Conservation (phyloP, 1,140 invertebrate species). For the Sinonovacula constricta region DNA sequence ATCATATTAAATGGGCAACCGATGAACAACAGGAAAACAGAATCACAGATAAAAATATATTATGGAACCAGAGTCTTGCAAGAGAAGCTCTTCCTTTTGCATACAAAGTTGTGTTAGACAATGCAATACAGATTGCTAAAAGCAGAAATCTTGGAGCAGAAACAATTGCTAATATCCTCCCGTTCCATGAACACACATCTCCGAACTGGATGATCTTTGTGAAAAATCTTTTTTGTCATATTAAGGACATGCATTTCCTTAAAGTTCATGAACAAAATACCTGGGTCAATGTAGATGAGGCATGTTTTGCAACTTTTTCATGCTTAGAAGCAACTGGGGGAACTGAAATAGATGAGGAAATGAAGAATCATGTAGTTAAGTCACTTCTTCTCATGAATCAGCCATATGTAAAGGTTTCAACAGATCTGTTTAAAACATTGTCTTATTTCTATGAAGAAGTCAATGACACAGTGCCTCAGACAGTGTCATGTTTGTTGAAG, state of each 20-base stretch:
- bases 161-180: slow-evolving; percentile 18
- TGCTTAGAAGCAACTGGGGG: too few relatives aligned
- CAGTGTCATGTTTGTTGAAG: neutral
- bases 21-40: slow-evolving; percentile 51
- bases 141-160: neutral
- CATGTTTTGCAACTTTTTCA: slow-evolving; percentile 40
- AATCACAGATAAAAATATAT: slow-evolving; percentile 58
- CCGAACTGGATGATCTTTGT: slow-evolving; percentile 17
- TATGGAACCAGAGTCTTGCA: slow-evolving; percentile 70
- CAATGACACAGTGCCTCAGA: neutral
- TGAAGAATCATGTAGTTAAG: neutral
- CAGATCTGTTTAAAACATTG: neutral
- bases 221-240: neutral
- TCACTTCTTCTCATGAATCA: neutral
- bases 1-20: slow-evolving; percentile 70
- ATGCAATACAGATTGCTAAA: neutral
- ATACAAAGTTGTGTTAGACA: slow-evolving; percentile 32
- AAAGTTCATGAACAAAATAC: neutral
- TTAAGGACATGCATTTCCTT: neutral
- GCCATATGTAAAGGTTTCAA: slow-evolving; percentile 5
- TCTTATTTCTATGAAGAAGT: neutral
- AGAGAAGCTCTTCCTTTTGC: slow-evolving; percentile 62
- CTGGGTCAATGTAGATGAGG: slow-evolving; percentile 10
- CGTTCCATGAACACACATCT: neutral
- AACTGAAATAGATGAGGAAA: neutral